These are phyloP conservation scores for Tringa solitaria DNA, from an alignment of 2,113 vertebrate genomes.

Conservation along the genomic window DNA sequence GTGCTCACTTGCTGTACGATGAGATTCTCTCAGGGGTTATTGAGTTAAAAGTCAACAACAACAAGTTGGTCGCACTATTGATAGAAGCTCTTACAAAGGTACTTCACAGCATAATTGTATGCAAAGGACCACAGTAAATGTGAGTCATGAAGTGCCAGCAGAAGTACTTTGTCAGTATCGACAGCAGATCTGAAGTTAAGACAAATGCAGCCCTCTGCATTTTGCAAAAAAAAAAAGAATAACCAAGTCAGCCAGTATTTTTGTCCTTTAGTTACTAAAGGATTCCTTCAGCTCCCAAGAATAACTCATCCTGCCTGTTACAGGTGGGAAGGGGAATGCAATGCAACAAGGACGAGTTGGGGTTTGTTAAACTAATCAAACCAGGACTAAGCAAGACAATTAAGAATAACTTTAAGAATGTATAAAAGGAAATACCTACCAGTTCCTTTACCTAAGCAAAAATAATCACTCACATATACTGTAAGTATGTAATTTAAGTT, in stretches of 20 bases:
- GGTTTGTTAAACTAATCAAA: background rate
- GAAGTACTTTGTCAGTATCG: slow-evolving; percentile 53
- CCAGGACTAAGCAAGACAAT: background rate
- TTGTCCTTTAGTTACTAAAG: slow-evolving; percentile 49
- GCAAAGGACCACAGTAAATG: slow-evolving; percentile 64
- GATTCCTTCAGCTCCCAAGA: background rate
- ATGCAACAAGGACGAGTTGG: background rate
- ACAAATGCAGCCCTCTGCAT: slow-evolving; percentile 45
- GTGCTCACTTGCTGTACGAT: background rate
- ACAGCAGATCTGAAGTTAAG: slow-evolving; percentile 57
- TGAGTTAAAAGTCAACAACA: slow-evolving; percentile 69
- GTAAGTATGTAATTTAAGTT: background rate
- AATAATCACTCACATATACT: background rate
- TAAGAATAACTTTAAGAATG: background rate
- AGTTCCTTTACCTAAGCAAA: background rate
- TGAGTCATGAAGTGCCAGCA: slow-evolving; percentile 58
- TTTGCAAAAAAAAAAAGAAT: background rate
- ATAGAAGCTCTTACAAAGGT: slow-evolving; percentile 63
- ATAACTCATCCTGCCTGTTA: background rate
- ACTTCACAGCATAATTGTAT: slow-evolving; percentile 64
- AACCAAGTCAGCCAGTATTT: background rate
- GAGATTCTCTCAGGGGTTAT: slow-evolving; percentile 41
- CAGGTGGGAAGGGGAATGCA: background rate
- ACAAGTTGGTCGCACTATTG: slow-evolving; percentile 51
- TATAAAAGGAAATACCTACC: background rate